phyloP scores from a whole-genome alignment of 2,888 invertebrate genomes.

The Atherix ibis region DNA sequence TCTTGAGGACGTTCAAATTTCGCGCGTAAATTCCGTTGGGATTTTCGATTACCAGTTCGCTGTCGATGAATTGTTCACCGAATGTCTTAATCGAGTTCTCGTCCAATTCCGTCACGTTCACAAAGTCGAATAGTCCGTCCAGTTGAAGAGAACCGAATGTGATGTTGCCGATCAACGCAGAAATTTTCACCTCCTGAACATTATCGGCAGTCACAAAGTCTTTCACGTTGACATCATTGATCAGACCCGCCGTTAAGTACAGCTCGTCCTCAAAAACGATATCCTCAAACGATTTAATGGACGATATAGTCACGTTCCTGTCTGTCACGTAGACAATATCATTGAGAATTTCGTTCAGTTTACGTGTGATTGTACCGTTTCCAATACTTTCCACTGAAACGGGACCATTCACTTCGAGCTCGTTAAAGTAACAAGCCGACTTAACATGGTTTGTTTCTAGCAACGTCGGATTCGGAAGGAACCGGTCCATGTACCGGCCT shows the following conservation, averaged over 20 bases:
- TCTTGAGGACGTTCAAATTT: conserved; percentile 23
- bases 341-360: conserved; percentile 27
- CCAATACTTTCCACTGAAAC: conserved; percentile 32
- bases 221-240: conserved; percentile 33
- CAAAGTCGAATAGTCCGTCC: conserved; percentile 29
- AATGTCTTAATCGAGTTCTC: conserved; percentile 29
- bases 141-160: conserved; percentile 33
- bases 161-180: conserved; percentile 29
- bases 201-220: conserved; percentile 36
- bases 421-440: conserved; percentile 33
- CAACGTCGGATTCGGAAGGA: conserved; percentile 34
- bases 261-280: conserved; percentile 29
- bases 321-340: conserved; percentile 35
- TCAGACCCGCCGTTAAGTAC: conserved; percentile 26
- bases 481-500: conserved; percentile 30
- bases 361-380: conserved; percentile 28
- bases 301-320: conserved; percentile 25
- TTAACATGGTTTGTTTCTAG: conserved; percentile 28
- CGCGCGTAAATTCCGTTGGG: conserved; percentile 16
- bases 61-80: conserved; percentile 27
- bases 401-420: conserved; percentile 36
- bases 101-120: conserved; percentile 32
- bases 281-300: conserved; percentile 34
- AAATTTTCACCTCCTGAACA: conserved; percentile 32
- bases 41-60: conserved; percentile 28